These are phyloP conservation scores for Thamnophis elegans DNA, from an alignment of 2,797 vertebrate species.

Conservation along the genomic window DNA sequence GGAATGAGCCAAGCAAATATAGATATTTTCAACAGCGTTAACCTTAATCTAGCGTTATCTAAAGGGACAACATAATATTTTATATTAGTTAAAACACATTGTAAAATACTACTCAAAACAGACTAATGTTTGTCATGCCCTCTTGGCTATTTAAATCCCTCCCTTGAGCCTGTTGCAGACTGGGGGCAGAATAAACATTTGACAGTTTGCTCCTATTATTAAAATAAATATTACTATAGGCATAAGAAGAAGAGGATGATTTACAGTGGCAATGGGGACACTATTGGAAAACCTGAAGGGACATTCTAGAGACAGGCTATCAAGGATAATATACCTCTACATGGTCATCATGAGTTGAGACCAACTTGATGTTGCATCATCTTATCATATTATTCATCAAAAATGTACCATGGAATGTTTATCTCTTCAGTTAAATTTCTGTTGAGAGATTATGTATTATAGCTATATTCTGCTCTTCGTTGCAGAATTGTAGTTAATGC, in stretches of 20 bases:
- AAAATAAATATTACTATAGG: background rate
- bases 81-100: conserved; percentile 40
- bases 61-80: conserved; percentile 64
- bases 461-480: background rate
- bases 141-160: background rate
- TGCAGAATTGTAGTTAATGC: background rate
- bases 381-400: background rate
- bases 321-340: background rate
- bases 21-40: conserved; percentile 73
- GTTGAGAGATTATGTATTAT: background rate
- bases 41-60: conserved; percentile 67
- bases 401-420: background rate
- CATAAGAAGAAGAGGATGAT: background rate
- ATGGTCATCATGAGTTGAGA: background rate
- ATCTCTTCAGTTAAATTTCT: background rate
- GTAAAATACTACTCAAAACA: conserved; percentile 7
- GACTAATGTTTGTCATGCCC: background rate
- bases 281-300: background rate
- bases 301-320: background rate
- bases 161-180: background rate
- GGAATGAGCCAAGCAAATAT: conserved; percentile 61
- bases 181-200: conserved; percentile 2
- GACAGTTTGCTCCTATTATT: conserved; percentile 12
- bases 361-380: background rate
- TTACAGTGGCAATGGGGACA: background rate